Conservation (phyloP, 2,888 invertebrate genomes). For the Eupithecia vulgata region DNA sequence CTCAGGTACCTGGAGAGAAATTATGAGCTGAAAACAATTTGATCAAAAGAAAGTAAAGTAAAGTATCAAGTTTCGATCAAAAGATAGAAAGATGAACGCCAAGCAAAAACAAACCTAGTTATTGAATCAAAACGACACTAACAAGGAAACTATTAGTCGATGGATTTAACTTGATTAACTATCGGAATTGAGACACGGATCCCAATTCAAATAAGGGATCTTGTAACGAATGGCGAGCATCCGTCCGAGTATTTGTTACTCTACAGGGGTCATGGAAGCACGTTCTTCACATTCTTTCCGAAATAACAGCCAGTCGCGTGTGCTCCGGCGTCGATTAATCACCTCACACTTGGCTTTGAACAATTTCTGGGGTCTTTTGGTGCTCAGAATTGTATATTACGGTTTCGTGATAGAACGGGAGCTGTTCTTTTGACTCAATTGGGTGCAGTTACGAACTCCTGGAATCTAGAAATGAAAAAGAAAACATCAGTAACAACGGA, state of each 20-base stretch:
- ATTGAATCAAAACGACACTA: conserved; percentile 1
- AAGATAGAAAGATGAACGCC: neutral
- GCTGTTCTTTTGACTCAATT: conserved; percentile 18
- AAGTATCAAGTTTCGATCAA: too few relatives aligned
- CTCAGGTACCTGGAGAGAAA: neutral
- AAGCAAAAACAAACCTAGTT: neutral
- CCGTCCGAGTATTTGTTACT: conserved; percentile 72
- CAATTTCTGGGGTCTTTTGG: conserved; percentile 42
- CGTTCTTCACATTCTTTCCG: conserved; percentile 78
- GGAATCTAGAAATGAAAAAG: neutral
- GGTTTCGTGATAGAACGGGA: conserved; percentile 19
- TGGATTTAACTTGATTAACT: conserved; percentile 33
- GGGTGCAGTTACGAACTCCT: neutral
- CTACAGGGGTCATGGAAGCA: conserved; percentile 78
- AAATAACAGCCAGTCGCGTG: conserved; percentile 77
- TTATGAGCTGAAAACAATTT: neutral
- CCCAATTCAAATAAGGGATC: conserved; percentile 75
- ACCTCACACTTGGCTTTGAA: conserved; percentile 69
- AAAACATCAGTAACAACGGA: neutral
- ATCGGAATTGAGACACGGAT: conserved; percentile 68
- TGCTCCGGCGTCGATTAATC: conserved; percentile 74
- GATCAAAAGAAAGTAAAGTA: too few relatives aligned
- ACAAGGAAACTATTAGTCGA: conserved; percentile 11
- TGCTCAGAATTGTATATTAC: conserved; percentile 31
- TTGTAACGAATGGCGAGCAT: conserved; percentile 74